These are phyloP conservation scores for Nanorana parkeri DNA, from an alignment of 2,113 vertebrate genomes.

Conservation along the genomic window DNA sequence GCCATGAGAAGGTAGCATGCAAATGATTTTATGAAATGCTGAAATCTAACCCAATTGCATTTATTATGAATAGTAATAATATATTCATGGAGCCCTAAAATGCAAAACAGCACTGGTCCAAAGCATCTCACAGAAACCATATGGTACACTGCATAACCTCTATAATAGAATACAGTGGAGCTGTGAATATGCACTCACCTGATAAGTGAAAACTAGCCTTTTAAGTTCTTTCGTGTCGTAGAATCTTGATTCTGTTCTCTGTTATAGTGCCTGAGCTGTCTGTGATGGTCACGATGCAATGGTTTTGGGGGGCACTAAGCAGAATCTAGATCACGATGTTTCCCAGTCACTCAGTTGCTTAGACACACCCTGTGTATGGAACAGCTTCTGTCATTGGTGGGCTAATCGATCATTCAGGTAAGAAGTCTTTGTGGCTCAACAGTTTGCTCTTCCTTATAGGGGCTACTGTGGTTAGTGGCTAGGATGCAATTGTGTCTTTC, in stretches of 20 bases:
- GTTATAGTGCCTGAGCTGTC: neutral
- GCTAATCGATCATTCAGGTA: slow-evolving; percentile 26
- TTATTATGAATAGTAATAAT: neutral
- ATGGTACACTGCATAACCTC: slow-evolving; percentile 10
- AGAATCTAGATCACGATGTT: slow-evolving; percentile 54
- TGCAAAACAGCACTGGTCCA: neutral
- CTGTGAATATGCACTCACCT: slow-evolving; percentile 19
- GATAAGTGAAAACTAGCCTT: neutral
- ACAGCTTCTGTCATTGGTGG: slow-evolving; percentile 39
- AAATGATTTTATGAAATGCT: neutral
- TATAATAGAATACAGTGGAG: neutral
- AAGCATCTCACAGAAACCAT: neutral
- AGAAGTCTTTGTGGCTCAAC: slow-evolving; percentile 37
- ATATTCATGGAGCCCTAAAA: neutral
- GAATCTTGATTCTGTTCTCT: neutral
- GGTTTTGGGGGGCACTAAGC: slow-evolving; percentile 50
- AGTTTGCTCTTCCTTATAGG: slow-evolving; percentile 13
- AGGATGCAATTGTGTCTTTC: slow-evolving; percentile 39
- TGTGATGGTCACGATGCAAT: slow-evolving; percentile 42
- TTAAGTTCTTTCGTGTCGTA: neutral
- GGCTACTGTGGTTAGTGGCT: slow-evolving; percentile 45
- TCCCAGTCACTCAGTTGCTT: slow-evolving; percentile 49
- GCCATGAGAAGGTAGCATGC: neutral
- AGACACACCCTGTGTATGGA: slow-evolving; percentile 19
- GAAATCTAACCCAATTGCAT: neutral